Base-by-base conservation (phyloP, 1,140 invertebrate species). In the Goniozus legneri region DNA sequence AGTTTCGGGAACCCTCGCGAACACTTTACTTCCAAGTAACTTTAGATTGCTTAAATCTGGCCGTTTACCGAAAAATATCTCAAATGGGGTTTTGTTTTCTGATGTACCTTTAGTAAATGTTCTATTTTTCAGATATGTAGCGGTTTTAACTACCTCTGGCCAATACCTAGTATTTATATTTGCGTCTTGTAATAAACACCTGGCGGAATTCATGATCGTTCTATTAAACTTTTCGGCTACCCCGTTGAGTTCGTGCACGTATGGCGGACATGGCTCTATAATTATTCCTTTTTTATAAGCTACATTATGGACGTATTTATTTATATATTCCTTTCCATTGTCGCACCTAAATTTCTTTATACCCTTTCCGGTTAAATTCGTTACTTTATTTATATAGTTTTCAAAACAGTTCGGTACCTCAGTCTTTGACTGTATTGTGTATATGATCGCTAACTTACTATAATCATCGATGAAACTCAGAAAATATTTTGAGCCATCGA, bases 61-160 rank as follows among this genome's bases (percentile, higher is more conserved):
- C 52, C 62, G 66, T 20, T 36, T 50, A 4, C 35, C 38, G 18
- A 65, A 65, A 48, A 70, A 60, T 60, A 67, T 64, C 14, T 64
- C 59, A 64, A 54, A 65, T 12, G 64, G 58, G 43, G 61, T 64
- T 58, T 67, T 69, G 35, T 54, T 57, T 49, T 65, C 60, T 27
- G 4, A 4, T 4, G 52, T 27, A 20, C 61, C 66, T 59, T 67
- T 68, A 30, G 62, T 41, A 7, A 36, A 52, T 46, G 56, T 33
- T 47, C 54, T 48, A 40, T 67, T 65, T 46, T 54, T 52, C 24
- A 65, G 34, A 52, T 64, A 64, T 13, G 50, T 47, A n/a, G 60
- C 57, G 4, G 54, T 16, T 8, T 37, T 35, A 2, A 64, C 49
- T 36, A 51, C 39, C 50, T 62, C 60, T 7, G 65, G 62, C 64